Conservation (phyloP, 1,140 invertebrate genomes). For the Drosophila bipectinata region DNA sequence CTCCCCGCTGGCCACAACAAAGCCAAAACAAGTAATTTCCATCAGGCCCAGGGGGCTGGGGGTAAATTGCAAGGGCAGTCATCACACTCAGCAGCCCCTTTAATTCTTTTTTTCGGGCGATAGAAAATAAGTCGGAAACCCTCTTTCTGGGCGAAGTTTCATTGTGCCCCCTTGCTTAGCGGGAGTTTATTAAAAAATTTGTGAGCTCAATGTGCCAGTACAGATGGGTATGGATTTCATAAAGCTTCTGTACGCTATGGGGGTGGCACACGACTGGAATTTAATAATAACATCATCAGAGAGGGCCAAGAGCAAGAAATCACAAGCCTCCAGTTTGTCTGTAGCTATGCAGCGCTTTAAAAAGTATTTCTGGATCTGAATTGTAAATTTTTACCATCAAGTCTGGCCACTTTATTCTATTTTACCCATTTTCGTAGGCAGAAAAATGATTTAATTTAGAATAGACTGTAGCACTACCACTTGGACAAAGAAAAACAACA, state of each 20-base stretch:
- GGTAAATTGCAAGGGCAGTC: slow-evolving; percentile 50
- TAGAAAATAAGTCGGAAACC: slow-evolving; percentile 19
- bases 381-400: neutral
- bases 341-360: neutral
- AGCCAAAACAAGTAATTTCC: slow-evolving; percentile 69
- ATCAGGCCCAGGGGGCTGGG: slow-evolving; percentile 27
- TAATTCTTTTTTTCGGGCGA: neutral
- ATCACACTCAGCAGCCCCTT: neutral
- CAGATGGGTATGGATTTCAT: neutral
- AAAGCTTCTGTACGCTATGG: neutral
- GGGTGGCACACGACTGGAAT: slow-evolving; percentile 39
- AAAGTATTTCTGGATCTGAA: neutral
- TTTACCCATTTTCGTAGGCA: neutral
- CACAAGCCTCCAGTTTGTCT: slow-evolving; percentile 47
- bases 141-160: slow-evolving; percentile 22
- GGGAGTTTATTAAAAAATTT: slow-evolving; percentile 81
- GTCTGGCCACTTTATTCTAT: neutral
- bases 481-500: too few species aligned
- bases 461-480: too few species aligned
- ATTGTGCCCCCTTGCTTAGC: slow-evolving; percentile 67
- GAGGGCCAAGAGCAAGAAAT: slow-evolving; percentile 43
- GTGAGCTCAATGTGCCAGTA: slow-evolving; percentile 56
- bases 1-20: slow-evolving; percentile 56
- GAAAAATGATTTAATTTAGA: too few species aligned
- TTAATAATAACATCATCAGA: slow-evolving; percentile 70